Evolutionary conservation across 1,140 invertebrate species (phyloP).

Genomic region (Pseudoatta argentina): DNA sequence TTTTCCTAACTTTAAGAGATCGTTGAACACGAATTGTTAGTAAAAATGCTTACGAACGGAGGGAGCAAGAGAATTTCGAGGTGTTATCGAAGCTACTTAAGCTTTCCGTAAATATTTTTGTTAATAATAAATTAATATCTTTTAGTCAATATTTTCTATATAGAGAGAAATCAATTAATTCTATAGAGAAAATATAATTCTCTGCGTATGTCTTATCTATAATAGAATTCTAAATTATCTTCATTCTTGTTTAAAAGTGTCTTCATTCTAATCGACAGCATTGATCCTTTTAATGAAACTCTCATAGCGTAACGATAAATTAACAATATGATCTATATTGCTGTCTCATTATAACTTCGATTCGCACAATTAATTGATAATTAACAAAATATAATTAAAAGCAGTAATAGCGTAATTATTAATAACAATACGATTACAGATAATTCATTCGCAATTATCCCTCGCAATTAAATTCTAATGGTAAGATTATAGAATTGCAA

Average conservation of each 20-base stretch:
- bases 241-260: background rate
- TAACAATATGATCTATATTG: background rate
- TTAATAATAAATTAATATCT: background rate
- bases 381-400: slow-evolving; percentile 4
- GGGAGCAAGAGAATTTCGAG: slow-evolving; percentile 52
- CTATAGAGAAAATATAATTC: background rate
- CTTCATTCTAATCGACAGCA: background rate
- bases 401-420: slow-evolving; percentile 7
- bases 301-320: slow-evolving; percentile 13
- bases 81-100: slow-evolving; percentile 14
- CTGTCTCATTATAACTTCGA: slow-evolving; percentile 1
- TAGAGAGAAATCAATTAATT: background rate
- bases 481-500: background rate
- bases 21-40: slow-evolving; percentile 49
- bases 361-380: slow-evolving; percentile 12
- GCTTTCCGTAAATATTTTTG: background rate
- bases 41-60: slow-evolving; percentile 32
- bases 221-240: background rate
- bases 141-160: background rate
- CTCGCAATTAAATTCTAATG: slow-evolving; percentile 25
- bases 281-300: slow-evolving; percentile 12
- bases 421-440: slow-evolving; percentile 6
- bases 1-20: slow-evolving; percentile 41
- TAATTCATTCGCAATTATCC: slow-evolving; percentile 39
- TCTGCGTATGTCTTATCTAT: background rate